Base-by-base conservation (phyloP, 2,888 invertebrate species). In the Conomelus anceps region DNA sequence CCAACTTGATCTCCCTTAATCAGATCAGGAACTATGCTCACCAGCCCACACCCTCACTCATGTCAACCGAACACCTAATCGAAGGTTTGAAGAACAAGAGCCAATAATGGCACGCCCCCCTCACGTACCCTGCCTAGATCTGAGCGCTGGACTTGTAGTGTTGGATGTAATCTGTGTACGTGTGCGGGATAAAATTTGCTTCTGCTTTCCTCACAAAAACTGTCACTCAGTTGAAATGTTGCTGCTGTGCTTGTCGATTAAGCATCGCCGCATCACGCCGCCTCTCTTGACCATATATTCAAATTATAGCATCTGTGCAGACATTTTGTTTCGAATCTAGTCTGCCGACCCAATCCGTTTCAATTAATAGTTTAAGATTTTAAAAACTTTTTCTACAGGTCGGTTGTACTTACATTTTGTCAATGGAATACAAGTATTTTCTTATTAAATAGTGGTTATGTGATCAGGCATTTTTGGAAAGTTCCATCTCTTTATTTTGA, bases 1-100 rank as follows among this genome's bases (percentile, higher is more conserved):
- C 98, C 90, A 98, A 98, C 93, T 95, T 98, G 94, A 98, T 98
- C 94, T 98, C 98, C 92, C 95, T 99, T 92, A 98, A 99, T 94
- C 98, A 99, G 94, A 99, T 99, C 93, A 96, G 98, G 93, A 98
- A 98, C 94, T 99, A 98, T 94, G 98, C 98, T 91, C 98, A 98
- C 93, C 98, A 98, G 93, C 98, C 98, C 90, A 96, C 97, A 91
- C 95, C 95, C 84, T 91, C 92, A 89, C 90, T 92, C 87, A 91
- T 92, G 91, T 91, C 91, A 90, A 91, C 92, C 87, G 92, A 92
- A 89, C 92, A 92, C 90, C 91, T 92, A 86, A 91, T 92, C 89
- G 91, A 92, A 87, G 92, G 92, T 23, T 91, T 92, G 88, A 92
- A 92, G 89, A 92, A 92, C 89, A 92, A 92, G 89, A 91, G 91